phyloP scores from a whole-genome alignment of 2,113 vertebrate species.

The Zosterops pallidus region DNA sequence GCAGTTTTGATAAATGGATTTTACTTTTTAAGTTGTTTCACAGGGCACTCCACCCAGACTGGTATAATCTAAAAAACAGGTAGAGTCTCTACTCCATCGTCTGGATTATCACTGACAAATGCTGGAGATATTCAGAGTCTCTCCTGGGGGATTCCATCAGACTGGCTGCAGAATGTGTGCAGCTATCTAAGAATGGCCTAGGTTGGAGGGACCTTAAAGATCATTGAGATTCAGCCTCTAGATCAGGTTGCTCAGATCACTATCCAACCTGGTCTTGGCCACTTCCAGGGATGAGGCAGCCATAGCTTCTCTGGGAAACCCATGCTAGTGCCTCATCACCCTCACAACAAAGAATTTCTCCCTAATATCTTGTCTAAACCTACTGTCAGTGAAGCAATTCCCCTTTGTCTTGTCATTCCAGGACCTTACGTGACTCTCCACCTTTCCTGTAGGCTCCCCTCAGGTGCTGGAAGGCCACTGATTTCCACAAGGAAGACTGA shows the following conservation, averaged over 20 bases:
- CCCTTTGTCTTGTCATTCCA: not conserved
- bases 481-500: not conserved
- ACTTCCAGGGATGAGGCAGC: not conserved
- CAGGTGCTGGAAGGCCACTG: not conserved
- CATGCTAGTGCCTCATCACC: no score
- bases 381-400: not conserved
- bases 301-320: not conserved
- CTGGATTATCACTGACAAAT: not conserved
- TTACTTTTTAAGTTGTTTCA: not conserved
- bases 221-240: no score
- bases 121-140: not conserved
- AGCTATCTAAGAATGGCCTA: not conserved
- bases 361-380: not conserved
- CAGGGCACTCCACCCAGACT: not conserved
- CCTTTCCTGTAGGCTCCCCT: not conserved
- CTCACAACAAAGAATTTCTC: fast-evolving
- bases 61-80: not conserved
- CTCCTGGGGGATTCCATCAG: not conserved
- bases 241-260: fast-evolving
- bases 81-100: not conserved
- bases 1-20: not conserved
- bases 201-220: not conserved
- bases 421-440: not conserved
- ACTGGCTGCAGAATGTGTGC: not conserved
- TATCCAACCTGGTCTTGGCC: not conserved